A percentile compares a stretch with the other conserved stretches of the same genome.
phyloP scores from a whole-genome alignment of 2,797 vertebrate species.

The Acipenser transmontanus region DNA sequence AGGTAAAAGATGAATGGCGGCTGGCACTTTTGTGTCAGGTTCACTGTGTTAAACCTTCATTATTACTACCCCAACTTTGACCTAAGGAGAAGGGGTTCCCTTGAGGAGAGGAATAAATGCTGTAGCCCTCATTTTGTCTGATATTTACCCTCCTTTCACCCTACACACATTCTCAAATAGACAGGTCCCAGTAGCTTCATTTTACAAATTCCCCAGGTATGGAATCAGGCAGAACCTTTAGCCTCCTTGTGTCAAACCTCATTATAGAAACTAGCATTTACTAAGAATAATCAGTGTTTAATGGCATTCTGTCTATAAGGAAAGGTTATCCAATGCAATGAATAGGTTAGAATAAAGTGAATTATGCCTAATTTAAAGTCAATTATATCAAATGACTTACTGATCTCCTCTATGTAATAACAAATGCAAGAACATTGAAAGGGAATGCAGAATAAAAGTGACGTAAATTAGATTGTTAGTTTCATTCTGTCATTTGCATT shows the following conservation, averaged over 20 bases:
- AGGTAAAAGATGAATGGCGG: too few relatives aligned
- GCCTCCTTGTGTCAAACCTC: conserved; percentile 41
- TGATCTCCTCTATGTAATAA: conserved; percentile 33
- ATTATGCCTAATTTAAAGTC: conserved; percentile 62
- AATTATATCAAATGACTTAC: conserved; percentile 40
- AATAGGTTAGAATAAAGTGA: conserved; percentile 52
- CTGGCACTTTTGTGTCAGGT: too few relatives aligned
- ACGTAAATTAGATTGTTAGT: too few relatives aligned
- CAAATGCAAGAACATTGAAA: neutral
- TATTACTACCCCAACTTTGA: too few relatives aligned
- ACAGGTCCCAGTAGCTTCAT: conserved; percentile 12
- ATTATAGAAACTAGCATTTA: conserved; percentile 50
- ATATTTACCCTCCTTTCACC: conserved; percentile 28
- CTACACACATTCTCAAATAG: conserved; percentile 31
- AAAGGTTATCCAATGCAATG: conserved; percentile 49
- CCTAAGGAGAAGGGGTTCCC: too few relatives aligned
- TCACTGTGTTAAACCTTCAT: too few relatives aligned
- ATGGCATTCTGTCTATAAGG: conserved; percentile 35
- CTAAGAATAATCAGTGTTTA: conserved; percentile 33
- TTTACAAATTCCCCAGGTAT: conserved; percentile 18
- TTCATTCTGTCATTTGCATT: too few relatives aligned
- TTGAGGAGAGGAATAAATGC: conserved; percentile 10
- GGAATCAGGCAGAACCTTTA: conserved; percentile 39
- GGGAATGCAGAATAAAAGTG: too few relatives aligned
- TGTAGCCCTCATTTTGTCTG: conserved; percentile 27